phyloP scores from a whole-genome alignment of 2,888 invertebrate genomes.

The Molorchus minor region DNA sequence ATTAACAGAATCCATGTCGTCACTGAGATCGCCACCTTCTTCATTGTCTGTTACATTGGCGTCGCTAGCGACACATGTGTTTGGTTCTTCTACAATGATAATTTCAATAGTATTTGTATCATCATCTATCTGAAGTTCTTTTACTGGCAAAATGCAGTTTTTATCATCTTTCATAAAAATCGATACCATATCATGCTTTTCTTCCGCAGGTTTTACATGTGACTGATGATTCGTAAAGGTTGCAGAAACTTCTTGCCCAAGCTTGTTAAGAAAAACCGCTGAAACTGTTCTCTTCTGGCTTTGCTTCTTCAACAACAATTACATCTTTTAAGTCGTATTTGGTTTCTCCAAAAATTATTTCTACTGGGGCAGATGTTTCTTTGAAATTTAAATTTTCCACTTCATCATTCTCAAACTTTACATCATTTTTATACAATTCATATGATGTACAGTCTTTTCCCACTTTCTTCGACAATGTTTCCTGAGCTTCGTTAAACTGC shows the following conservation, averaged over 20 bases:
- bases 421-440: slow-evolving; percentile 14
- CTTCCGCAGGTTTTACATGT: neutral
- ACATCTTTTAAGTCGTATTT: slow-evolving; percentile 47
- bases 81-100: slow-evolving; percentile 18
- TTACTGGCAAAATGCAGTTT: slow-evolving; percentile 22
- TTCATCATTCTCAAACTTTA: slow-evolving; percentile 1
- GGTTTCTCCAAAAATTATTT: slow-evolving; percentile 46
- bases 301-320: slow-evolving; percentile 45
- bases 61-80: too few relatives aligned
- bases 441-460: neutral
- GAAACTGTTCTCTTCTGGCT: slow-evolving; percentile 32
- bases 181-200: slow-evolving; percentile 8
- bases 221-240: slow-evolving; percentile 36
- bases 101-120: slow-evolving; percentile 27
- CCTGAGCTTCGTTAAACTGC: slow-evolving; percentile 31
- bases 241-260: slow-evolving; percentile 49
- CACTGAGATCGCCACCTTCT: slow-evolving; percentile 16
- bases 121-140: slow-evolving; percentile 27
- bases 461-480: slow-evolving; percentile 6
- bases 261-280: slow-evolving; percentile 48
- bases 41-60: slow-evolving; percentile 19
- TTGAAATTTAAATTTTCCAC: neutral
- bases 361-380: slow-evolving; percentile 36
- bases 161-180: slow-evolving; percentile 15
- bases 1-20: slow-evolving; percentile 26